These are phyloP conservation scores for Graptemys geographica DNA, from an alignment of 2,797 vertebrate genomes.

Conservation along the genomic window DNA sequence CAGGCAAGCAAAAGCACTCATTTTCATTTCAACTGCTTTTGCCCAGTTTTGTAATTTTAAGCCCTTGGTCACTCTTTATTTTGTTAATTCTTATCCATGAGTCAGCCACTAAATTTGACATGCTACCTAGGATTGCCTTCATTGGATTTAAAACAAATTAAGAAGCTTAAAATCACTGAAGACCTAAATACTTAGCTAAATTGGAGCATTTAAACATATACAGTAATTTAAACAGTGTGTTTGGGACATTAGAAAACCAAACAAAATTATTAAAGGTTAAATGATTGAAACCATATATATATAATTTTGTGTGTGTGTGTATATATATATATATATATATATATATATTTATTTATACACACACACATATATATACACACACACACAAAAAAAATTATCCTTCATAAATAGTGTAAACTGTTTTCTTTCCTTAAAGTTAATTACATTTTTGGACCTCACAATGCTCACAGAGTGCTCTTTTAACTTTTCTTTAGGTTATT, in stretches of 20 bases:
- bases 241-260: background rate
- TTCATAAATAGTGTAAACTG: background rate
- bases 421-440: background rate
- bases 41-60: background rate
- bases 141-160: conserved; percentile 3
- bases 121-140: conserved; percentile 14
- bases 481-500: background rate
- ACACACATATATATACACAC: no score
- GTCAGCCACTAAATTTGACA: conserved; percentile 27
- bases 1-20: background rate
- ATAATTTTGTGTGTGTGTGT: no score
- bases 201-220: conserved; percentile 45
- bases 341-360: no score
- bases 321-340: no score
- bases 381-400: background rate
- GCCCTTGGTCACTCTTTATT: background rate
- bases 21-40: background rate
- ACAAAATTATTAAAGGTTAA: background rate
- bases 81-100: conserved; percentile 22
- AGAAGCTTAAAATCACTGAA: background rate
- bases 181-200: conserved; percentile 45
- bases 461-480: background rate
- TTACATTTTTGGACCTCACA: conserved; percentile 1
- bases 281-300: background rate
- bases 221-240: background rate